phyloP scores from a whole-genome alignment of 2,888 invertebrate species.

The Rambutsinella grinnellia region DNA sequence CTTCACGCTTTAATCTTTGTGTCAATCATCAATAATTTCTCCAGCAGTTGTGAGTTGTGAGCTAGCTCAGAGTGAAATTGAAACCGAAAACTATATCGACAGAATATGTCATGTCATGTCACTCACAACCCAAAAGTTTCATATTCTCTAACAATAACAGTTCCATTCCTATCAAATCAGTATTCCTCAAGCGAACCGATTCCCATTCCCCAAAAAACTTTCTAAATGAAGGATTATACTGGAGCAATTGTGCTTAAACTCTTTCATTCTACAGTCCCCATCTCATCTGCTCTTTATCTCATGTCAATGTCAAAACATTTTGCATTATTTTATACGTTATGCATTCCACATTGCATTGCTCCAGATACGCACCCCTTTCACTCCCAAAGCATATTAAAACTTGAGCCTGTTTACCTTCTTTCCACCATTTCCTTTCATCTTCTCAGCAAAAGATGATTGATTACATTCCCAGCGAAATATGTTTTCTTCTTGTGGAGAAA shows the following conservation, averaged over 20 bases:
- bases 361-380: background rate
- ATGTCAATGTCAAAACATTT: background rate
- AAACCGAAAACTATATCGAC: no score
- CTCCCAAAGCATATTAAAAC: background rate
- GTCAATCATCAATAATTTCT: no score
- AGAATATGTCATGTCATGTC: no score
- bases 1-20: no score
- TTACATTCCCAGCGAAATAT: constrained; percentile 7
- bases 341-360: background rate
- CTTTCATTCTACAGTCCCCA: background rate
- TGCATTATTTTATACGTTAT: background rate
- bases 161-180: no score
- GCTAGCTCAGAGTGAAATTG: no score
- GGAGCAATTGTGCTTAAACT: background rate
- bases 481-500: background rate
- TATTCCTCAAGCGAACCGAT: no score
- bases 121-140: no score
- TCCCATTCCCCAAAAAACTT: no score
- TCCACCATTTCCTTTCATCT: background rate
- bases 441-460: constrained; percentile 12
- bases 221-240: background rate
- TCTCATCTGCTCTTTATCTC: background rate
- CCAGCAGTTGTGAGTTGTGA: no score
- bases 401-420: constrained; percentile 40
- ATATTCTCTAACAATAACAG: no score